Base-by-base conservation (phyloP, 2,797 vertebrate genomes). In the Numenius phaeopus region DNA sequence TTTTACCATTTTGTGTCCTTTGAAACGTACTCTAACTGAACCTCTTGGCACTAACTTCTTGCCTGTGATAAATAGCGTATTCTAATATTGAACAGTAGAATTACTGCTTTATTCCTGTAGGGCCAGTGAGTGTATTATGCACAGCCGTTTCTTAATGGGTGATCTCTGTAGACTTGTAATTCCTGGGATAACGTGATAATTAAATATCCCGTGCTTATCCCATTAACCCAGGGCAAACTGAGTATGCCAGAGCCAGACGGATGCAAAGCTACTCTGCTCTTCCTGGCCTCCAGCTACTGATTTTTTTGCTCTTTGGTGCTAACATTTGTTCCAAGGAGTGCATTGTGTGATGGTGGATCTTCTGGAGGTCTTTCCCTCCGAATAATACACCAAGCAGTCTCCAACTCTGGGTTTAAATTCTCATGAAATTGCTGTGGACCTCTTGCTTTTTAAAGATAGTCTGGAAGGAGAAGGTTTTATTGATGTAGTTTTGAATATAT, bases 201-300 rank as follows among this genome's bases (percentile, higher is more conserved):
- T 94, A 94, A 97, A 95, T 96, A 94, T 90, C 84, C 94, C 71
- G 94, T 83, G 71, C 87, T 96, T 91, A 97, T 95, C 95, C 84
- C 91, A 94, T 97, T 97, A 97, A 94, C 95, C 55, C 54, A 67
- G 97, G 87, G 89, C 89, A 95, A 94, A 86, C 65, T 71, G 39
- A 3, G 81, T 73, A 7, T 94, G 89, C 57, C 85, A 20, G 84
- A 91, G 86, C 64, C 90, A 95, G 86, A 77, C 61, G 75, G 87
- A 70, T 70, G 64, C 83, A 82, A 64, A 96, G 72, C 5, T 14
- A 32, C 50, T 83, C 44, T 83, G 40, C 59, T 75, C 5, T 91
- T 87, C 20, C 59, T 77, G 54, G 59, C 44, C 75, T 94, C 34
- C 49, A 77, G 37, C 44, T 77, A 24, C 52, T 46, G 65, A 40